phyloP scores from a whole-genome alignment of 2,797 vertebrate species.

The Centropyge bicolor region DNA sequence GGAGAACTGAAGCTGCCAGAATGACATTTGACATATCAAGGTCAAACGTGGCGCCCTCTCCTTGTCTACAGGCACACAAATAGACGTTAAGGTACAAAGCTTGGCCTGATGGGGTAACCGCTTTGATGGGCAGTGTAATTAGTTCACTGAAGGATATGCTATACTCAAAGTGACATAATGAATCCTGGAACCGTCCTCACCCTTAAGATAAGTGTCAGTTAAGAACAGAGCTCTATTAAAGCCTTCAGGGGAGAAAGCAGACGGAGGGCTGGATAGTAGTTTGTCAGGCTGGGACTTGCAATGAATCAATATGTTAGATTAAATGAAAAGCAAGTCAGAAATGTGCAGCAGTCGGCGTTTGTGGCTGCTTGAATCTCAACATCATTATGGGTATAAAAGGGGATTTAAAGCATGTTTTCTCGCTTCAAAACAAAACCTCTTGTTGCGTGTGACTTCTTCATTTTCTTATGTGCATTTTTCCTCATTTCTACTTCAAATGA shows the following conservation, averaged over 20 bases:
- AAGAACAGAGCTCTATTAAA: slow-evolving; percentile 74
- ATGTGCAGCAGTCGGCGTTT: background rate
- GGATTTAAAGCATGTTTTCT: background rate
- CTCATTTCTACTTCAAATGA: background rate
- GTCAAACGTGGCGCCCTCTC: slow-evolving; percentile 52
- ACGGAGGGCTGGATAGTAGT: slow-evolving; percentile 31
- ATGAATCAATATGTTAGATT: slow-evolving; percentile 48
- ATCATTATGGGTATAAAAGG: slow-evolving; percentile 1
- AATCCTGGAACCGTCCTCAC: slow-evolving; percentile 68
- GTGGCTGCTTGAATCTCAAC: slow-evolving; percentile 13
- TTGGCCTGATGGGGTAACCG: slow-evolving; percentile 37
- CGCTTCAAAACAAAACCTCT: slow-evolving; percentile 22
- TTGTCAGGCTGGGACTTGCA: slow-evolving; percentile 26
- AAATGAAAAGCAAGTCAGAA: slow-evolving; percentile 40
- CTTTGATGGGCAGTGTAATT: slow-evolving; percentile 78
- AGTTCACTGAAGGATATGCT: slow-evolving; percentile 72
- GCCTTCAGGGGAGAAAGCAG: slow-evolving; percentile 43
- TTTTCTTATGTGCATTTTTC: slow-evolving; percentile 7
- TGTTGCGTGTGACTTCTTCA: background rate
- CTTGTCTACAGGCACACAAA: slow-evolving; percentile 55
- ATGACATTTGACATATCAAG: slow-evolving; percentile 64
- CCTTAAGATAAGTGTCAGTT: slow-evolving; percentile 72
- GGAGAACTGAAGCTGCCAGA: slow-evolving; percentile 46
- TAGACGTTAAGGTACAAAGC: slow-evolving; percentile 62
- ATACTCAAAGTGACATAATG: slow-evolving; percentile 73